Percentiles rank a stretch among this genome's conserved stretches.
Conservation (phyloP, 2,797 vertebrate species). For the Yasuhikotakia modesta region DNA sequence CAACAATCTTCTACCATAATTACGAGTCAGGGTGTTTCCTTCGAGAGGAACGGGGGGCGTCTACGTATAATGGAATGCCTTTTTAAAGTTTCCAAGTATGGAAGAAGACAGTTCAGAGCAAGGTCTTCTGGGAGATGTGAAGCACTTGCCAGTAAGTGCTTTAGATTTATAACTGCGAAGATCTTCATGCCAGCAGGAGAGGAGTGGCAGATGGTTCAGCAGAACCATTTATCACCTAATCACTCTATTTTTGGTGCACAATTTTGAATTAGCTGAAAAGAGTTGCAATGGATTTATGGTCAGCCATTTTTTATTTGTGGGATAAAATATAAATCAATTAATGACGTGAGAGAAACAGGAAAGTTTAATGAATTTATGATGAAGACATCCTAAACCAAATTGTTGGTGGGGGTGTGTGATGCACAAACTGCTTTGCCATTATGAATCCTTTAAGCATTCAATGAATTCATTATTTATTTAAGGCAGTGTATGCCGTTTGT, state of each 20-base stretch:
- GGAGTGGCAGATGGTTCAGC: constrained; percentile 29
- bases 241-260: constrained; percentile 51
- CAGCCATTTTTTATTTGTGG: constrained; percentile 20
- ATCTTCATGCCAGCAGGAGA: constrained; percentile 36
- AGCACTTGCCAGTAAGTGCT: constrained; percentile 50
- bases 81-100: constrained; percentile 55
- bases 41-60: constrained; percentile 16
- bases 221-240: constrained; percentile 18
- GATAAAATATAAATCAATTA: constrained; percentile 41
- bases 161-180: constrained; percentile 53
- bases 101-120: constrained; percentile 50
- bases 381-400: constrained; percentile 60
- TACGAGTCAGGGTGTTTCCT: constrained; percentile 15
- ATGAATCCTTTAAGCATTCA: constrained; percentile 45
- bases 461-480: constrained; percentile 50
- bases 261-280: constrained; percentile 52
- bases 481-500: constrained; percentile 38
- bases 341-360: constrained; percentile 50
- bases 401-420: background rate
- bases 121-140: constrained; percentile 42
- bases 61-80: constrained; percentile 52
- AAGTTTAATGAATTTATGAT: constrained; percentile 48
- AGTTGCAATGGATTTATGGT: constrained; percentile 15
- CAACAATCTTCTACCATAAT: background rate
- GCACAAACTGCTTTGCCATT: constrained; percentile 48